Evolutionary conservation across 2,113 vertebrate genomes (phyloP), one percentile per base, ranked within the genome.

Genomic region (Ophiodon elongatus): DNA sequence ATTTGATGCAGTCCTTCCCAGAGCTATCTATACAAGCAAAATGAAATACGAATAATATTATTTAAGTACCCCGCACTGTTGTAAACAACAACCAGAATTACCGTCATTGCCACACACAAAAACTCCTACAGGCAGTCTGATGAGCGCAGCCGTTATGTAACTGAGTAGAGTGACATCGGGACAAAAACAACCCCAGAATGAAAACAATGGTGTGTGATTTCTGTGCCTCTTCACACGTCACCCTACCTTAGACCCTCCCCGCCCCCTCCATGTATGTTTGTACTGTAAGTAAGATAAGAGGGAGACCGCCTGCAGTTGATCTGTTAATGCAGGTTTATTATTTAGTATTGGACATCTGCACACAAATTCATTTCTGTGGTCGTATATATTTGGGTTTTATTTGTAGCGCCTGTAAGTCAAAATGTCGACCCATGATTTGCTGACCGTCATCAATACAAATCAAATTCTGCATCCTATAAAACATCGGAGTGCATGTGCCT

Each of bases 161-260:
- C 57, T 80, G 91, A 83, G 77, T 54, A 67, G 45, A 71, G 79
- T 79, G 90, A 92, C 89, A 91, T 14, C 0, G 64, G 84, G 83
- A 91, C 89, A 91, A 90, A 91, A 94, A 93, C 91, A 93, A 90
- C 66, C 73, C 35, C 60, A 43, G 63, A 88, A 72, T 67, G 80
- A 91, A 87, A 90, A 92, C 93, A 93, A 77, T 83, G 70, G 25
- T 57, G 79, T 73, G 74, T 79, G 60, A 89, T 80, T 66, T 69
- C 67, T 17, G 35, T 45, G 66, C 78, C 56, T 68, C 62, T 33
- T 74, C 66, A 78, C 73, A 78, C 4, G 17, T 52, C 13, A 13
- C 67, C 9, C 29, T 10, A 57, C 50, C 50, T 25, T 21, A 7
- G 9, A 41, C 21, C 65, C 8, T 4, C 10, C 33, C 31, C n/a